Percentiles rank a stretch among this genome's conserved stretches.
phyloP scores from a whole-genome alignment of 1,140 invertebrate genomes.

The Monochamus saltuarius region DNA sequence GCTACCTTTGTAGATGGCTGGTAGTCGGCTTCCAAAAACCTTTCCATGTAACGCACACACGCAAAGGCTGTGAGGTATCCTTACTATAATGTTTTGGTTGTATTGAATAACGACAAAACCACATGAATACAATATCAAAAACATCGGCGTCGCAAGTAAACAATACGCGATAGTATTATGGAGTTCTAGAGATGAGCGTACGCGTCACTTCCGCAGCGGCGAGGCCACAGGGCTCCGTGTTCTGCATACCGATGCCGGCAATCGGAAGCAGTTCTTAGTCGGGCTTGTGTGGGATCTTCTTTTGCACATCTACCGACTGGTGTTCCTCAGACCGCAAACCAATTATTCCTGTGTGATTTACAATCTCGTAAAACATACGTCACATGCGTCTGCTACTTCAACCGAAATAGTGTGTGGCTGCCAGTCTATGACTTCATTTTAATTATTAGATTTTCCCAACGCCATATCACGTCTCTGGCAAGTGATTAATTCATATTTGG shows the following conservation, averaged over 20 bases:
- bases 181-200: slow-evolving; percentile 9
- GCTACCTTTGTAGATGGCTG: no score
- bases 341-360: neutral
- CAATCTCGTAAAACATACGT: no score
- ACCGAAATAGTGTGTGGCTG: no score
- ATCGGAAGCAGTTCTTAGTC: slow-evolving; percentile 9
- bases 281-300: neutral
- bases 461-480: no score
- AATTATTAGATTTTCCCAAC: no score
- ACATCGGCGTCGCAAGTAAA: neutral
- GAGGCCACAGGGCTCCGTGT: slow-evolving; percentile 11
- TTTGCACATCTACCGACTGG: slow-evolving; percentile 7
- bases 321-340: slow-evolving; percentile 6
- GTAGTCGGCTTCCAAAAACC: no score
- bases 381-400: no score
- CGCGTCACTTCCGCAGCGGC: slow-evolving; percentile 13
- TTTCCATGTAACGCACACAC: neutral
- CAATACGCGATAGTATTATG: slow-evolving; percentile 7
- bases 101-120: slow-evolving; percentile 10
- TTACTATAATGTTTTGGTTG: slow-evolving; percentile 10
- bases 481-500: no score
- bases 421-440: no score
- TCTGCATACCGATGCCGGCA: slow-evolving; percentile 2
- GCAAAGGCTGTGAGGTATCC: neutral
- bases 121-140: slow-evolving; percentile 10